Percentiles rank a stretch among this genome's conserved stretches.
Evolutionary conservation across 2,113 vertebrate genomes (phyloP).

Genomic region (Sminthopsis crassicaudata): DNA sequence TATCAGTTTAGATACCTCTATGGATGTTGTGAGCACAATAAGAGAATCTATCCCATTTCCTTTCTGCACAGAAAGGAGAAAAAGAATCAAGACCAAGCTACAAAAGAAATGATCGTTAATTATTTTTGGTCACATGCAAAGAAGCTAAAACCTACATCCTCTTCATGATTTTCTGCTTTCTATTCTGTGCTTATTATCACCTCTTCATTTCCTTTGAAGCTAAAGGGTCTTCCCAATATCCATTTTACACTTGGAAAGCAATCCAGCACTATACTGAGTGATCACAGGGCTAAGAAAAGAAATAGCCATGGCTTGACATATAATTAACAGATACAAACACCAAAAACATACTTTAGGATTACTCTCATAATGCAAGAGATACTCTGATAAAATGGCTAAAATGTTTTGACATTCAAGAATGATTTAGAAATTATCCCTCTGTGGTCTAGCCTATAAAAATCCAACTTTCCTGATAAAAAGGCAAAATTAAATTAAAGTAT

Average conservation of each 20-base stretch:
- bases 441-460: slow-evolving; percentile 1
- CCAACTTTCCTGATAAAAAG: slow-evolving; percentile 8
- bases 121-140: slow-evolving; percentile 50
- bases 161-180: slow-evolving; percentile 46
- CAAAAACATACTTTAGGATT: not conserved
- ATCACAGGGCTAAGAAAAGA: not conserved
- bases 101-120: slow-evolving; percentile 54
- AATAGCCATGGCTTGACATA: not conserved
- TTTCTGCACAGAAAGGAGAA: slow-evolving; percentile 18
- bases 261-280: slow-evolving; percentile 19
- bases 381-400: not conserved
- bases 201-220: slow-evolving; percentile 53
- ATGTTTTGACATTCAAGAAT: slow-evolving; percentile 1
- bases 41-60: not conserved
- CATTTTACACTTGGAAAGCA: not conserved
- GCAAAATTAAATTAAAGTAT: not conserved
- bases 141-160: slow-evolving; percentile 41
- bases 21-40: not conserved
- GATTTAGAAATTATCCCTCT: not conserved
- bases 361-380: not conserved
- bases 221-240: slow-evolving; percentile 30
- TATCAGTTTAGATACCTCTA: not conserved
- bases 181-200: slow-evolving; percentile 43
- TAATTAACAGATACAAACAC: not conserved
- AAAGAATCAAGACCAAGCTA: not conserved